Percentiles rank a stretch among this genome's conserved stretches.
phyloP scores from a whole-genome alignment of 2,113 vertebrate species.

The Benitochromis conjunctus region DNA sequence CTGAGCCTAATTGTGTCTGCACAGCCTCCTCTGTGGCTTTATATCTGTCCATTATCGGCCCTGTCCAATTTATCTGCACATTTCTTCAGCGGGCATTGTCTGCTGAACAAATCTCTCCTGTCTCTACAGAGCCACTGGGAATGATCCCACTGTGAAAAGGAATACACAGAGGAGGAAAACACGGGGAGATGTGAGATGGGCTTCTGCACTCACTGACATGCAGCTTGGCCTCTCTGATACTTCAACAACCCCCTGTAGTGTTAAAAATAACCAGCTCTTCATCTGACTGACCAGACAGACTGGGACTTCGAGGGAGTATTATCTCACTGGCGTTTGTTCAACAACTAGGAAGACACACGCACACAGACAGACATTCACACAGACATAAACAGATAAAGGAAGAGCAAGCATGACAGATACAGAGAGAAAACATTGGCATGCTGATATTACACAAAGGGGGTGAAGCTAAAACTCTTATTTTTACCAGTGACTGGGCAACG shows the following conservation, averaged over 20 bases:
- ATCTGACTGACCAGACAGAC: conserved; percentile 64
- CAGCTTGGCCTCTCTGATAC: conserved; percentile 49
- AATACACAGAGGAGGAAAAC: conserved; percentile 14
- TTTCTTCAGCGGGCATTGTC: conserved; percentile 21
- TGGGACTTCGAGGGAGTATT: conserved; percentile 67
- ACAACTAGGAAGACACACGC: conserved; percentile 47
- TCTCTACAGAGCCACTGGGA: conserved; percentile 23
- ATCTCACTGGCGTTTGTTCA: conserved; percentile 63
- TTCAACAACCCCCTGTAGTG: conserved; percentile 39
- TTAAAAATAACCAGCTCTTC: conserved; percentile 72
- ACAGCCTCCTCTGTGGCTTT: conserved; percentile 38
- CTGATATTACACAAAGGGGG: not conserved
- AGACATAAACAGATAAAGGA: conserved; percentile 2
- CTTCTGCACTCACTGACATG: conserved; percentile 15
- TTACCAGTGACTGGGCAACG: not conserved
- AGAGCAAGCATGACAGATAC: not conserved
- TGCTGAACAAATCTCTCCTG: conserved; percentile 32
- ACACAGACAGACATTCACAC: not conserved
- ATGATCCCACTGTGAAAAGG: conserved; percentile 23
- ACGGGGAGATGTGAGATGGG: conserved; percentile 25
- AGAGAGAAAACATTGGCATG: conserved; percentile 4
- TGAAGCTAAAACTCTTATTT: not conserved
- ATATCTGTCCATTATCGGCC: conserved; percentile 30
- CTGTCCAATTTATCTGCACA: conserved; percentile 40
- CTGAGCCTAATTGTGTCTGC: conserved; percentile 39